Conservation (phyloP, 1,140 invertebrate genomes). For the Drosophila grimshawi region DNA sequence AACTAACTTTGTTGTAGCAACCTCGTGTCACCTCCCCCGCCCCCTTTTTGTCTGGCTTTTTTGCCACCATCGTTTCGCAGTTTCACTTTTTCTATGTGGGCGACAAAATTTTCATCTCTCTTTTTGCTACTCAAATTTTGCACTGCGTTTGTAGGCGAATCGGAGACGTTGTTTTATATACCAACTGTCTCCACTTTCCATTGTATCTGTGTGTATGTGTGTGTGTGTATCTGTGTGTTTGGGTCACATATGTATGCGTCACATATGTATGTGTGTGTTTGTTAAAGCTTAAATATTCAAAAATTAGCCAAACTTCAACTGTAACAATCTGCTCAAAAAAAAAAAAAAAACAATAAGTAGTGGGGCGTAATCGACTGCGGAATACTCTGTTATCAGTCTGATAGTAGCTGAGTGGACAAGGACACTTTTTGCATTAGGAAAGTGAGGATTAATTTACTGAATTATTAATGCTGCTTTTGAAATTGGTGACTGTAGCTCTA, state of each 20-base stretch:
- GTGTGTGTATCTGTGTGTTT: conserved; percentile 7
- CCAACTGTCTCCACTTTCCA: conserved; percentile 12
- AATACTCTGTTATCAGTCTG: no score
- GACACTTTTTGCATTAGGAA: no score
- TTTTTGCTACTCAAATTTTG: conserved; percentile 73
- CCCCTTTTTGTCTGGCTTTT: conserved; percentile 54
- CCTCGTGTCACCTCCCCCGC: not conserved
- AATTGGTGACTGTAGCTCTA: no score
- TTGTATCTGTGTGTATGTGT: not conserved
- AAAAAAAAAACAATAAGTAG: not conserved
- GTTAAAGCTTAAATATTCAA: conserved; percentile 42
- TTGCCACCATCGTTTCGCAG: conserved; percentile 68
- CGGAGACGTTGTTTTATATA: conserved; percentile 46
- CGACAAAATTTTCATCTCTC: conserved; percentile 21
- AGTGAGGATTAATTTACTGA: no score
- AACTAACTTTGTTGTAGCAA: conserved; percentile 41
- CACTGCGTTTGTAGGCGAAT: conserved; percentile 60
- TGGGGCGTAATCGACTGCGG: no score
- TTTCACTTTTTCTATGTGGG: conserved; percentile 70
- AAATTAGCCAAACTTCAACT: conserved; percentile 13
- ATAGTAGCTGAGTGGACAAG: no score
- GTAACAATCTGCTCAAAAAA: conserved; percentile 25
- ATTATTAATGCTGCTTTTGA: no score
- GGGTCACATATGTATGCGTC: conserved; percentile 4
- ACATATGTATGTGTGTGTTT: not conserved